phyloP scores from a whole-genome alignment of 2,888 invertebrate genomes.

The Phyllotreta cruciferae region DNA sequence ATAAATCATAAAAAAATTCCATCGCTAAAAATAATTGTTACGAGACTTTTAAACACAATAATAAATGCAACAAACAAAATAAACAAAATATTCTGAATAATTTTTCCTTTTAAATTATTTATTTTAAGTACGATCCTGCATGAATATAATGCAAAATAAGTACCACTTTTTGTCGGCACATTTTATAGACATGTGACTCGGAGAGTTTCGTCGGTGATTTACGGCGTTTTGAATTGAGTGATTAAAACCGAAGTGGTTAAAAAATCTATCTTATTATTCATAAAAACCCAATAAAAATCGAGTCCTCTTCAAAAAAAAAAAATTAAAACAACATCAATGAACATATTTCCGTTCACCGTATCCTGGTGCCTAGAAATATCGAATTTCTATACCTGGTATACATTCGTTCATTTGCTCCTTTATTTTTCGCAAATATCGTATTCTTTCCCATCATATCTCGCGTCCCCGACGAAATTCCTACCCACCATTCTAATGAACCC shows the following conservation, averaged over 20 bases:
- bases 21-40: too few species aligned
- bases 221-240: constrained; percentile 48
- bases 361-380: constrained; percentile 1
- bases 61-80: too few species aligned
- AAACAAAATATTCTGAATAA: too few species aligned
- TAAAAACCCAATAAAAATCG: constrained; percentile 1
- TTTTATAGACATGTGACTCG: constrained; percentile 49
- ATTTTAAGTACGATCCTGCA: constrained; percentile 29
- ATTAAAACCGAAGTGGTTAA: constrained; percentile 36
- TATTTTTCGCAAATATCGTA: too few species aligned
- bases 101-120: too few species aligned
- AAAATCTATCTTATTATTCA: background rate
- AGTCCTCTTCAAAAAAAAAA: constrained; percentile 1
- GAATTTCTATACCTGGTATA: too few species aligned
- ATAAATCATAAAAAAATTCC: background rate
- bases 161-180: constrained; percentile 48
- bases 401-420: too few species aligned
- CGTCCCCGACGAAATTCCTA: constrained; percentile 1
- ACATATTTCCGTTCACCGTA: background rate
- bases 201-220: constrained; percentile 50
- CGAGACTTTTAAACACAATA: background rate
- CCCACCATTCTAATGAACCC: constrained; percentile 16
- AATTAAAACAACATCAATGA: constrained; percentile 8
- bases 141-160: constrained; percentile 47
- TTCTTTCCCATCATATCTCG: constrained; percentile 14